Evolutionary conservation across 2,888 invertebrate species (phyloP).

Genomic region (Polylopha cassiicola): DNA sequence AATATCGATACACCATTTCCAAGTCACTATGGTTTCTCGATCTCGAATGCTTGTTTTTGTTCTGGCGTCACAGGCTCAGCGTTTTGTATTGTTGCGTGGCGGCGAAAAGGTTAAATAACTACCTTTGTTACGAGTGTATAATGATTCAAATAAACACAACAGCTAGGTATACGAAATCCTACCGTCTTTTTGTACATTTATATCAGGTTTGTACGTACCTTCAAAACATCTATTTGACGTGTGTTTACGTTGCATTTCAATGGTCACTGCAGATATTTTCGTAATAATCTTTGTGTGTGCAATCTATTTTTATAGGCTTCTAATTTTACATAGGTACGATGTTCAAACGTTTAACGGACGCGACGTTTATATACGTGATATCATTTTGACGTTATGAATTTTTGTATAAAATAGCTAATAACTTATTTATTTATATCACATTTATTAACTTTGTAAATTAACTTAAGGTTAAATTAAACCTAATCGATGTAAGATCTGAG

Average conservation of each 20-base stretch:
- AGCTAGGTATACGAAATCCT: too few species aligned
- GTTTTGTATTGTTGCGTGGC: too few species aligned
- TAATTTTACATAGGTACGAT: conserved; percentile 49
- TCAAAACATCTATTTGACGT: conserved; percentile 1
- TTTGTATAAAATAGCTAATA: conserved; percentile 72
- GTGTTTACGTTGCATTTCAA: conserved; percentile 29
- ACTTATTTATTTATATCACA: conserved; percentile 62
- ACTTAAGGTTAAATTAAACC: conserved; percentile 55
- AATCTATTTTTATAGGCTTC: conserved; percentile 72
- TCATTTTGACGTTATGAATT: conserved; percentile 68
- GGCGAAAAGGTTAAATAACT: too few species aligned
- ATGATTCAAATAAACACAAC: too few species aligned
- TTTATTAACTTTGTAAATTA: conserved; percentile 69
- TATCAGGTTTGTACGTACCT: conserved; percentile 1
- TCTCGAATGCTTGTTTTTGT: too few species aligned
- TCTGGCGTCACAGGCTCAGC: too few species aligned
- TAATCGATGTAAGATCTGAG: conserved; percentile 57
- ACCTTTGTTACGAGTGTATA: too few species aligned
- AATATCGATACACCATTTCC: too few species aligned
- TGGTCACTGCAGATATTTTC: conserved; percentile 59
- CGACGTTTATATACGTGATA: conserved; percentile 51
- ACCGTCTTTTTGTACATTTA: conserved; percentile 11
- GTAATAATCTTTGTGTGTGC: conserved; percentile 60
- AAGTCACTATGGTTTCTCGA: too few species aligned
- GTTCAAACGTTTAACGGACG: conserved; percentile 37